Percentiles rank a stretch among this genome's conserved stretches.
phyloP scores from a whole-genome alignment of 2,113 vertebrate genomes.

The Bubo blakistoni region DNA sequence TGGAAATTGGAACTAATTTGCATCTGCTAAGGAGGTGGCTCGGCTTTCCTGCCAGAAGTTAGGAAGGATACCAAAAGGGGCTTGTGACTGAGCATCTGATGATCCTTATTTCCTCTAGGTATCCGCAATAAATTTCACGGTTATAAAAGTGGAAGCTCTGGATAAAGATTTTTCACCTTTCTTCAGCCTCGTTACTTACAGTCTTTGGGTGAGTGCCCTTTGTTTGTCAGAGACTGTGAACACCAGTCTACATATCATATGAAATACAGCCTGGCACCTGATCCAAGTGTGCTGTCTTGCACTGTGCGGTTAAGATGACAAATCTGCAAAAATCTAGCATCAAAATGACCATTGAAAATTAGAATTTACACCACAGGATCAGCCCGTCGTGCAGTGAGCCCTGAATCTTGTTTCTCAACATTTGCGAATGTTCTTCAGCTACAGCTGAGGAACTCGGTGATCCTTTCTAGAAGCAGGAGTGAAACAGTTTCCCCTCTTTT shows the following conservation, averaged over 20 bases:
- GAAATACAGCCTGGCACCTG: background rate
- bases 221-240: background rate
- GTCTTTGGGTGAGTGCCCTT: constrained; percentile 58
- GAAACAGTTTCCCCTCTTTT: background rate
- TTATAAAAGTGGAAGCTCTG: constrained; percentile 70
- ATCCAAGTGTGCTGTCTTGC: background rate
- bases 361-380: background rate
- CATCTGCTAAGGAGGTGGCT: background rate
- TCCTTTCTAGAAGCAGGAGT: background rate
- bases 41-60: background rate
- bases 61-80: background rate
- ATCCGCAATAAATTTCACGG: background rate
- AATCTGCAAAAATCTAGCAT: background rate
- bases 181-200: constrained; percentile 66
- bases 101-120: constrained; percentile 23
- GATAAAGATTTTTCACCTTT: constrained; percentile 59
- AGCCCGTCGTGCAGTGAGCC: background rate
- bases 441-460: background rate
- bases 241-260: background rate
- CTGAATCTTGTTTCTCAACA: background rate
- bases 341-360: background rate
- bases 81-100: background rate
- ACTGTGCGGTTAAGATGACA: background rate
- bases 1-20: background rate
- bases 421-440: background rate